Conservation (phyloP, 2,797 vertebrate genomes). For the Pseudomugil gertrudae region DNA sequence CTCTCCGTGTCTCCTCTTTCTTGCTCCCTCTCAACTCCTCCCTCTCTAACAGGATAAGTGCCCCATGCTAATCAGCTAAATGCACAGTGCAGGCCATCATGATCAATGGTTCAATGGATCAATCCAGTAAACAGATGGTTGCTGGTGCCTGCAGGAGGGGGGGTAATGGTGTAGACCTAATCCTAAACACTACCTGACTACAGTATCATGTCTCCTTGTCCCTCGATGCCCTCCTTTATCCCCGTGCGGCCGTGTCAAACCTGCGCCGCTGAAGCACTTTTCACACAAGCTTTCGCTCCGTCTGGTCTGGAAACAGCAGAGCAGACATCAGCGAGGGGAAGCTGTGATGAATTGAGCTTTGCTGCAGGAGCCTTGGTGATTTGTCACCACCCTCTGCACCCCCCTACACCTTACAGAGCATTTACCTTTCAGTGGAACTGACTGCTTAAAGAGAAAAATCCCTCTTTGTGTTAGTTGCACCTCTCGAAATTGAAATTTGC, state of each 20-base stretch:
- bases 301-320: conserved; percentile 14
- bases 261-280: conserved; percentile 35
- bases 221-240: conserved; percentile 28
- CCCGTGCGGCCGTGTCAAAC: conserved; percentile 18
- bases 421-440: conserved; percentile 43
- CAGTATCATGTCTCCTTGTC: conserved; percentile 48
- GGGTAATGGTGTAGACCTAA: conserved; percentile 36
- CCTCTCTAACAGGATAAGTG: conserved; percentile 75
- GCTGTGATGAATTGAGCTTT: conserved; percentile 46
- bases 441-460: conserved; percentile 29
- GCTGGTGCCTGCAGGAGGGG: conserved; percentile 28
- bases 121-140: conserved; percentile 72
- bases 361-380: conserved; percentile 52
- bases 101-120: conserved; percentile 78
- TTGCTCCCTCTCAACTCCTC: conserved; percentile 29
- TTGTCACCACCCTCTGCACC: conserved; percentile 26
- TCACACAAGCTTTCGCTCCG: conserved; percentile 25
- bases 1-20: conserved; percentile 30
- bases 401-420: conserved; percentile 18
- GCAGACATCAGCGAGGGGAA: conserved; percentile 25
- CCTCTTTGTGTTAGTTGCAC: conserved; percentile 12
- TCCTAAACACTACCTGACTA: conserved; percentile 65
- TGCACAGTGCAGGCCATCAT: conserved; percentile 55
- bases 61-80: conserved; percentile 76
- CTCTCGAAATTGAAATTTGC: conserved; percentile 20